Evolutionary conservation across 2,113 vertebrate species (phyloP), one percentile per base, ranked within the genome.

Genomic region (Ceyx melanurus): DNA sequence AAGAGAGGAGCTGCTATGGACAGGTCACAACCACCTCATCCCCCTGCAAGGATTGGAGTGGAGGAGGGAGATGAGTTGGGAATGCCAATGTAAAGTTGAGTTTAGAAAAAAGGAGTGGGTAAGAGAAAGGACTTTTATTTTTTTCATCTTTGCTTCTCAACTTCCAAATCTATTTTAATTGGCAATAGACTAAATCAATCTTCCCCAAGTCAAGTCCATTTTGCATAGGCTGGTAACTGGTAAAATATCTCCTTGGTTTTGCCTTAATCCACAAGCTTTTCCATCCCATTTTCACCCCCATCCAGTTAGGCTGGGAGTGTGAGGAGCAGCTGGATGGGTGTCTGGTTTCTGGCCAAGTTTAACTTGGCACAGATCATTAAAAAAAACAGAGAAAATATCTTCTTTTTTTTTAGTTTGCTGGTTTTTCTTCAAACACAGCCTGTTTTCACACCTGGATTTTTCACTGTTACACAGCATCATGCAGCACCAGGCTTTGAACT

Each of bases 11-110:
- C 18, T 56, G 31, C 29, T n/a, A 60, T 0, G 11, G 28, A 90
- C 20, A 3, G 13, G 78, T 25, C 15, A 2, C 15, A 75, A 42
- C 1, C 4, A 13, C 13, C 25, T 51, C 25, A 46, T 19, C 6
- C 14, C 18, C 25, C 14, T 28, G 11, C 0, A 1, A 17, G 3
- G 13, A 33, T 64, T 14, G 3, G 26, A 7, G 9, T 26, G 28
- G 6, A 25, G 15, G 37, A 23, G 23, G 9, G 4, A 28, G 22
- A 60, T 4, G 6, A 60, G 37, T 13, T 56, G 33, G 14, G 28
- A 66, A 40, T 10, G 40, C 74, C 33, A 56, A 13, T 50, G 6
- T 23, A 1, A 82, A 53, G 10, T 9, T 23, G 23, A 71, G 48
- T 33, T 29, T 71, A 5, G 25, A 16, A 53, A 78, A 53, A 77